These are phyloP conservation scores for Sturmia bella DNA, from an alignment of 2,888 invertebrate species.

Conservation along the genomic window DNA sequence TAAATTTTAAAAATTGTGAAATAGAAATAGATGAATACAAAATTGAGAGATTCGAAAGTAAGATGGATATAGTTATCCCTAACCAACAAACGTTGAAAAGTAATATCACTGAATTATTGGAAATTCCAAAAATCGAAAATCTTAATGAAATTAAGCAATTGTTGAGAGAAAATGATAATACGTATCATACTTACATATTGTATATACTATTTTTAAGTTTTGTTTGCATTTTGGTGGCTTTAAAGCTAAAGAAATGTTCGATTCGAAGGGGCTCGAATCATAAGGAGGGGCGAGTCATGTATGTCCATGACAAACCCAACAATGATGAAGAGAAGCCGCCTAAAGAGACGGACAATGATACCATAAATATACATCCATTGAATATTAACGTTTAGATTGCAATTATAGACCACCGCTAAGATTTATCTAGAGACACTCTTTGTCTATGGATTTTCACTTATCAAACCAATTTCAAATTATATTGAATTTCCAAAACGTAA, in stretches of 20 bases:
- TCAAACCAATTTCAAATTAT: too few relatives aligned
- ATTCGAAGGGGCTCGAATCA: constrained; percentile 5
- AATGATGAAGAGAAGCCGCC: too few relatives aligned
- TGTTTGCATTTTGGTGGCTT: constrained; percentile 6
- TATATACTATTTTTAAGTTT: constrained; percentile 1
- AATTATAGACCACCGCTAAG: too few relatives aligned
- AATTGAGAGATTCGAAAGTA: constrained; percentile 5
- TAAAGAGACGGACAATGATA: too few relatives aligned
- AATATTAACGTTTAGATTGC: too few relatives aligned
- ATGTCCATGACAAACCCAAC: too few relatives aligned
- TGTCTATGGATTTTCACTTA: too few relatives aligned
- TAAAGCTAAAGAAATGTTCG: background rate
- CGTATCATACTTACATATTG: background rate
- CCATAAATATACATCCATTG: too few relatives aligned
- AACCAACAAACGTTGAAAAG: background rate
- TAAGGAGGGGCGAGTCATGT: constrained; percentile 9
- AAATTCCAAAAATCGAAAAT: background rate
- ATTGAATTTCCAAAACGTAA: too few relatives aligned
- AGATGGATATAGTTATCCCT: constrained; percentile 5
- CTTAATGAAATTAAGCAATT: background rate
- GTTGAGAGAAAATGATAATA: background rate
- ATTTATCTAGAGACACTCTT: too few relatives aligned
- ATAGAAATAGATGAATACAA: background rate
- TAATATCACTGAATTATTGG: background rate
- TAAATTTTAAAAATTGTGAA: constrained; percentile 2